Conservation (phyloP, 2,888 invertebrate species). For the Gastracanthus pulcherrimus region DNA sequence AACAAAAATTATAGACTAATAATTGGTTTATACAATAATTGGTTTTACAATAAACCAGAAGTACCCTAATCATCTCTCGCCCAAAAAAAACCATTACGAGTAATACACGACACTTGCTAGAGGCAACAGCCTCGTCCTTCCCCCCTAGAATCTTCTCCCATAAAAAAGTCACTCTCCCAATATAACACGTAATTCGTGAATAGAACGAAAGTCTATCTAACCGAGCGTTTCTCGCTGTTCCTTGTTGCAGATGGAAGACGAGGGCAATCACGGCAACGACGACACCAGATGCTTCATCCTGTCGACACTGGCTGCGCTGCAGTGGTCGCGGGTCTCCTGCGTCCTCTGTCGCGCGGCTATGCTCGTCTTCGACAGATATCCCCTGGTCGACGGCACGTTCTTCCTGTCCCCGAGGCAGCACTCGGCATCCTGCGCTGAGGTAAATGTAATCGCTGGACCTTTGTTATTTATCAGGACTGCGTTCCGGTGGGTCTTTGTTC, state of each 20-base stretch:
- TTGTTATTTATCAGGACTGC: too few species aligned
- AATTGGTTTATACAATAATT: too few species aligned
- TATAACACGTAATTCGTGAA: slow-evolving; percentile 28
- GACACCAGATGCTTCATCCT: slow-evolving; percentile 97
- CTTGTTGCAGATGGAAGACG: slow-evolving; percentile 95
- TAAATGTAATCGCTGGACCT: too few species aligned
- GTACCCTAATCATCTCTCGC: not conserved
- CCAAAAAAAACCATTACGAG: not conserved
- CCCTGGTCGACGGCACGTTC: slow-evolving; percentile 98
- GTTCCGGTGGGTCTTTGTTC: too few species aligned
- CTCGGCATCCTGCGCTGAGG: slow-evolving; percentile 91
- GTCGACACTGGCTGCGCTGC: slow-evolving; percentile 94
- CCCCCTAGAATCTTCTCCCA: not conserved
- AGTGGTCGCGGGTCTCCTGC: slow-evolving; percentile 91
- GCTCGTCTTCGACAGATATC: slow-evolving; percentile 97
- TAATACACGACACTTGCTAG: not conserved
- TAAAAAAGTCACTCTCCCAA: too few species aligned
- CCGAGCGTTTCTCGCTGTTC: slow-evolving; percentile 1
- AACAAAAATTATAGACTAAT: too few species aligned
- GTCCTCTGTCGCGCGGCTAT: slow-evolving; percentile 93
- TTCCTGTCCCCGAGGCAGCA: slow-evolving; percentile 97
- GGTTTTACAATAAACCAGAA: too few species aligned
- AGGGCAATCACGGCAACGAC: slow-evolving; percentile 98
- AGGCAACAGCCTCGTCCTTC: not conserved
- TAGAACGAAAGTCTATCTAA: not conserved